These are phyloP conservation scores for Enteromius fasciolatus DNA, from an alignment of 2,797 vertebrate species.

Conservation along the genomic window DNA sequence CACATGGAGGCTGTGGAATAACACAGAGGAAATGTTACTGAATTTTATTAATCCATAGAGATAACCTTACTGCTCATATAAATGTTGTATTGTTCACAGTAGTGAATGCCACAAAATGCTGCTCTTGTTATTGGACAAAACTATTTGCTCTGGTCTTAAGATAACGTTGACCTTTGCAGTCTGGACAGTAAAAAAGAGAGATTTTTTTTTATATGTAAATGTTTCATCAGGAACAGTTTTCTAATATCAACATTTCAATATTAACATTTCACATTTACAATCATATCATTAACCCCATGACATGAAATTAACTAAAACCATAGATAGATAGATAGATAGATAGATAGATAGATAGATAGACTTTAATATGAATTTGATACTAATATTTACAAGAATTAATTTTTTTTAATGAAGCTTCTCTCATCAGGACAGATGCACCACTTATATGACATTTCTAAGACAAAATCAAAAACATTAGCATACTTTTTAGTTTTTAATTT, in stretches of 20 bases:
- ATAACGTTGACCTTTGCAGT: neutral
- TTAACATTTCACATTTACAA: neutral
- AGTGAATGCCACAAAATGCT: neutral
- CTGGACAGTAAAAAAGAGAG: neutral
- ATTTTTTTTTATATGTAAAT: too few relatives aligned
- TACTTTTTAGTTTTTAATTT: too few relatives aligned
- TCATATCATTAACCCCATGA: neutral
- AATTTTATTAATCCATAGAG: neutral
- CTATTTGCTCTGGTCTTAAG: neutral
- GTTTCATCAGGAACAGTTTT: too few relatives aligned
- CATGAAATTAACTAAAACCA: neutral
- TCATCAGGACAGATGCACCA: too few relatives aligned
- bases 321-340: too few relatives aligned
- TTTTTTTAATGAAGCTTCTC: too few relatives aligned
- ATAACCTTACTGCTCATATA: neutral
- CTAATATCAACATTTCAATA: too few relatives aligned
- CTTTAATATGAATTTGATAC: too few relatives aligned
- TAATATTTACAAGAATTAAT: too few relatives aligned
- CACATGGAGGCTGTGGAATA: neutral
- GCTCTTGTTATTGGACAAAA: neutral
- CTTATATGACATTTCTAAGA: too few relatives aligned
- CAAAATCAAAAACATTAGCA: too few relatives aligned
- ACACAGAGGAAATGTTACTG: constrained; percentile 4
- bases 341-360: too few relatives aligned
- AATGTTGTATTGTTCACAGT: neutral